phyloP scores from a whole-genome alignment of 2,113 vertebrate genomes.

The Apistogramma diplotaenia region DNA sequence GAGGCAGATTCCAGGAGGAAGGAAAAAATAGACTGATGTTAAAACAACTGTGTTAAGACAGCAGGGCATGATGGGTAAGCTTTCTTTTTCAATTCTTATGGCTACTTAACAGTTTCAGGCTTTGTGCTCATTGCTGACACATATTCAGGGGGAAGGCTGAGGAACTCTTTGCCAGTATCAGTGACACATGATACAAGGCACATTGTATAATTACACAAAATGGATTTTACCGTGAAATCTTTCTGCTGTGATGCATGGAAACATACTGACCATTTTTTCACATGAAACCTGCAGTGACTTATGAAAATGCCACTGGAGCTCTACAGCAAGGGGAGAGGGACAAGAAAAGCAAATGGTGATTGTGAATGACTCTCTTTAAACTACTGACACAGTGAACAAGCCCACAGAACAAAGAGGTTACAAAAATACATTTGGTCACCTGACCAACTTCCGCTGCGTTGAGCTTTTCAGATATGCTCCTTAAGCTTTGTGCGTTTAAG shows the following conservation, averaged over 20 bases:
- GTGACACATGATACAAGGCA: slow-evolving; percentile 86
- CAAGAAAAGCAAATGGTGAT: slow-evolving; percentile 1
- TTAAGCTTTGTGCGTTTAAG: slow-evolving; percentile 72
- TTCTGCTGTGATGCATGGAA: slow-evolving; percentile 65
- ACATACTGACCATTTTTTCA: slow-evolving; percentile 7
- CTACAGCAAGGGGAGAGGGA: slow-evolving; percentile 71
- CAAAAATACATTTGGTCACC: slow-evolving; percentile 75
- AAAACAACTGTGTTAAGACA: slow-evolving; percentile 32
- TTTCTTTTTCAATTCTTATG: slow-evolving; percentile 27
- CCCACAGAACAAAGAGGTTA: slow-evolving; percentile 38
- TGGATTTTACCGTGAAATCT: slow-evolving; percentile 32
- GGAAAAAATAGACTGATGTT: neutral
- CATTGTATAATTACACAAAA: slow-evolving; percentile 74
- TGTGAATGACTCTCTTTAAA: slow-evolving; percentile 18
- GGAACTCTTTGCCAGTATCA: slow-evolving; percentile 51
- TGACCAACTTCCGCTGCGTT: slow-evolving; percentile 46
- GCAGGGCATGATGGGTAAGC: slow-evolving; percentile 33
- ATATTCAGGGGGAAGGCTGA: neutral
- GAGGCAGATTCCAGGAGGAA: slow-evolving; percentile 16
- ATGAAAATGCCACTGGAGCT: slow-evolving; percentile 77
- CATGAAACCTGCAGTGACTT: slow-evolving; percentile 59
- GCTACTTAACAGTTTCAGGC: slow-evolving; percentile 40
- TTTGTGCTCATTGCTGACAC: slow-evolving; percentile 24
- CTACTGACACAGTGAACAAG: slow-evolving; percentile 10
- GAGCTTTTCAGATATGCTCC: slow-evolving; percentile 61